Evolutionary conservation across 2,113 vertebrate species (phyloP).

Genomic region (Misgurnus anguillicaudatus): DNA sequence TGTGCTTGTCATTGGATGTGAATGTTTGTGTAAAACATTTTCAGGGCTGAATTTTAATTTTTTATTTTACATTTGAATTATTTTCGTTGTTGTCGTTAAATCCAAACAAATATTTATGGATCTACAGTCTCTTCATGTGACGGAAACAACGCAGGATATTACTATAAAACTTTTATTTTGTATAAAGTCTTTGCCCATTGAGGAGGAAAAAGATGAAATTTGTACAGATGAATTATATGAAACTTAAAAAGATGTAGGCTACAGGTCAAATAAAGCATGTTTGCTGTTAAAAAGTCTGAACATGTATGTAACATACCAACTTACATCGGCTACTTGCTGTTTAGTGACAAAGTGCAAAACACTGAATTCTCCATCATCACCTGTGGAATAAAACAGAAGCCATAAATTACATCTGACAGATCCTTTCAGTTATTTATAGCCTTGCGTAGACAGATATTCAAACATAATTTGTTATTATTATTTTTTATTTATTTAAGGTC

Average conservation of each 20-base stretch:
- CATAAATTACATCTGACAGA: not conserved
- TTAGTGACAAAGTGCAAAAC: not conserved
- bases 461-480: no score
- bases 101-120: not conserved
- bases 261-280: conserved; percentile 69
- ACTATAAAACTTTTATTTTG: conserved; percentile 61
- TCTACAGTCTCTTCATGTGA: not conserved
- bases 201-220: conserved; percentile 51
- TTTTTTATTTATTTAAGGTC: not conserved
- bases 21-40: not conserved
- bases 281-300: conserved; percentile 43
- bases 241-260: conserved; percentile 57
- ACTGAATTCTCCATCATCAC: conserved; percentile 36
- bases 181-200: conserved; percentile 57
- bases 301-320: conserved; percentile 38
- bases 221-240: conserved; percentile 65
- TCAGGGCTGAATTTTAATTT: no score
- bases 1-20: not conserved
- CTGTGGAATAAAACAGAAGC: conserved; percentile 12
- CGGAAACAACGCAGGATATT: not conserved
- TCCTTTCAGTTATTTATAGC: not conserved
- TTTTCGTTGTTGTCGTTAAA: no score
- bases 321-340: no score
- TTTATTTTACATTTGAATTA: no score
- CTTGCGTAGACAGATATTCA: no score